phyloP scores from a whole-genome alignment of 2,888 invertebrate species.

The Limenitis camilla region DNA sequence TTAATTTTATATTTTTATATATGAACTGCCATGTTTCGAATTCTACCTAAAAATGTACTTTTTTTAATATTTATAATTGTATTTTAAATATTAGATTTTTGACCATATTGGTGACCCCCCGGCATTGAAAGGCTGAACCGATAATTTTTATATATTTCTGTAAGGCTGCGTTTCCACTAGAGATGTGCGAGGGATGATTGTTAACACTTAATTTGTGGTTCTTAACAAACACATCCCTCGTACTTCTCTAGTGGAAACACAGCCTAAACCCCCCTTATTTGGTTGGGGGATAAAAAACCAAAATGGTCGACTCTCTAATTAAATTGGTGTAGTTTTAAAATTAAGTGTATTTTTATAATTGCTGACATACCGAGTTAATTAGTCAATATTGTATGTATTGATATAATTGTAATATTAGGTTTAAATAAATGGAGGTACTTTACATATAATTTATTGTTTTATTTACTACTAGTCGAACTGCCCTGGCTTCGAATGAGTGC shows the following conservation, averaged over 20 bases:
- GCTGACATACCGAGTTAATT: conserved; percentile 34
- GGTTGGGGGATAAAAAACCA: conserved; percentile 31
- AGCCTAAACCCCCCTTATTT: no score
- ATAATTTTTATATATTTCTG: no score
- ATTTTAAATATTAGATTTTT: conserved; percentile 54
- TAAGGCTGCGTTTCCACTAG: no score
- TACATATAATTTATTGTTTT: conserved; percentile 34
- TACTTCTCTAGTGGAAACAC: no score
- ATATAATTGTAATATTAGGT: conserved; percentile 49
- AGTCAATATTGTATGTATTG: conserved; percentile 52
- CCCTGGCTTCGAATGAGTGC: no score
- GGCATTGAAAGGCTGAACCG: no score
- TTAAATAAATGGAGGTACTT: conserved; percentile 56
- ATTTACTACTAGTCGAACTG: conserved; percentile 8
- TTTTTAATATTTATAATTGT: conserved; percentile 32
- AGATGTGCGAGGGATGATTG: no score
- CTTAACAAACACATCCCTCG: no score
- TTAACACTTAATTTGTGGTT: no score
- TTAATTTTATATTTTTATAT: conserved; percentile 6
- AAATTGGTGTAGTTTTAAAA: conserved; percentile 42
- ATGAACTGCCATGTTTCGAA: conserved; percentile 34
- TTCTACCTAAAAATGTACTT: conserved; percentile 28
- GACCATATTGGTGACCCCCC: conserved; percentile 63
- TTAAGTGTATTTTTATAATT: conserved; percentile 29
- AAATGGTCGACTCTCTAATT: conserved; percentile 66